Evolutionary conservation across 2,113 vertebrate species (phyloP), one percentile per base, ranked within the genome.

Genomic region (Halichoerus grypus): DNA sequence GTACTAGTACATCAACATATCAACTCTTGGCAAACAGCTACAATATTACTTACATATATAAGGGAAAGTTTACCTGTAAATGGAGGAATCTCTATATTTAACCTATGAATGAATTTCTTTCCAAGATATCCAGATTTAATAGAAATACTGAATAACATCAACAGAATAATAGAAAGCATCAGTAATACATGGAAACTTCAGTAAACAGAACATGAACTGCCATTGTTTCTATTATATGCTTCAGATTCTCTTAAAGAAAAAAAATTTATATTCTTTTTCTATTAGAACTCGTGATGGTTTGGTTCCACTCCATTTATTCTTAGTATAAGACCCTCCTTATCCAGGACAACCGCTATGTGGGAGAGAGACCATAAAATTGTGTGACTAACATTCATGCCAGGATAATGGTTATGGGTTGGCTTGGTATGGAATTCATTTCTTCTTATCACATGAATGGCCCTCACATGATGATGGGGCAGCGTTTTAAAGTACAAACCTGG

Each of bases 221-320:
- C 18, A 31, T 33, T 80, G 33, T 28, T 72, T 90, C 22, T 95
- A 42, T 51, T 88, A 83, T 46, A 5, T 83, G 67, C 36, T 96
- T 95, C 63, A 53, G 24, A 22, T 57, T 96, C 36, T 80, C 33
- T 59, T 22, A 39, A 63, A 87, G 55, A 31, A 22, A 63, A 46
- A 53, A 53, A 61, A 74, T 26, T 33, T 71, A 22, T 36, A n/a
- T 65, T 39, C 33, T 83, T 19, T 88, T 96, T 79, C 85, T 59
- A 7, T 94, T 90, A 77, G 88, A 92, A 92, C 84, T 55, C 11
- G 5, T 49, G 55, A 67, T 51, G 11, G 57, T 61, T 95, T 93
- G 57, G 65, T 88, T 95, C 91, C 53, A 51, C 24, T 95, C 51
- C 36, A 39, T 87, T 94, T 96, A 71, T 87, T 96, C 92, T 95